Conservation (phyloP, 2,888 invertebrate genomes). For the Tiliacea aurago region DNA sequence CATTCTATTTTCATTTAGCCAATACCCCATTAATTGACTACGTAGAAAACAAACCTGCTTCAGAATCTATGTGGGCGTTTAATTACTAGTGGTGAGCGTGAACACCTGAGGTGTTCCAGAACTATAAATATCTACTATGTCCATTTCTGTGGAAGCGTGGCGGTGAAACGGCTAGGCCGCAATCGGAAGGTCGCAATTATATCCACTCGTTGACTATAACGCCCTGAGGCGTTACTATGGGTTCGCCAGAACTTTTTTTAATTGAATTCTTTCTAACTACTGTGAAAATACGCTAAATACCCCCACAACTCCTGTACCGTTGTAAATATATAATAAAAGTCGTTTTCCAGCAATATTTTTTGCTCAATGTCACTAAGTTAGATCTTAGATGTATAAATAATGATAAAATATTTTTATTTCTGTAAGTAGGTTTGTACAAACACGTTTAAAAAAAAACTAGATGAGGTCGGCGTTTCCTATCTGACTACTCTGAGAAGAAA, state of each 20-base stretch:
- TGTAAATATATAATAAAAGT: not conserved
- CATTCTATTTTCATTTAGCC: constrained; percentile 3
- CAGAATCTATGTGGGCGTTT: constrained; percentile 41
- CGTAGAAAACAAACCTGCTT: constrained; percentile 23
- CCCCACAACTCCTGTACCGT: not conserved
- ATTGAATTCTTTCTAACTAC: not conserved
- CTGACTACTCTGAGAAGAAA: too few relatives aligned
- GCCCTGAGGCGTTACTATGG: constrained; percentile 57
- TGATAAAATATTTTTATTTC: too few relatives aligned
- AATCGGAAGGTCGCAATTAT: constrained; percentile 79
- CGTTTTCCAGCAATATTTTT: not conserved
- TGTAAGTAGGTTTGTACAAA: too few relatives aligned
- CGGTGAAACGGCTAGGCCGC: constrained; percentile 70
- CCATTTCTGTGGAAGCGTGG: constrained; percentile 69
- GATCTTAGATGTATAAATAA: too few relatives aligned
- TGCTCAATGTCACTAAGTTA: not conserved
- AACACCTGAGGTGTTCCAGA: constrained; percentile 52
- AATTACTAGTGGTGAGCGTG: constrained; percentile 35
- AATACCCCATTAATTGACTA: constrained; percentile 24
- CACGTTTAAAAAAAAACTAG: too few relatives aligned
- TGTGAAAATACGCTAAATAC: not conserved
- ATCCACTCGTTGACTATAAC: constrained; percentile 72
- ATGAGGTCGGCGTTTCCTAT: too few relatives aligned
- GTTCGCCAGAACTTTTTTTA: not conserved
- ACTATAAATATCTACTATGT: constrained; percentile 66